Conservation (phyloP, 2,797 vertebrate species). For the Smutsia gigantea region DNA sequence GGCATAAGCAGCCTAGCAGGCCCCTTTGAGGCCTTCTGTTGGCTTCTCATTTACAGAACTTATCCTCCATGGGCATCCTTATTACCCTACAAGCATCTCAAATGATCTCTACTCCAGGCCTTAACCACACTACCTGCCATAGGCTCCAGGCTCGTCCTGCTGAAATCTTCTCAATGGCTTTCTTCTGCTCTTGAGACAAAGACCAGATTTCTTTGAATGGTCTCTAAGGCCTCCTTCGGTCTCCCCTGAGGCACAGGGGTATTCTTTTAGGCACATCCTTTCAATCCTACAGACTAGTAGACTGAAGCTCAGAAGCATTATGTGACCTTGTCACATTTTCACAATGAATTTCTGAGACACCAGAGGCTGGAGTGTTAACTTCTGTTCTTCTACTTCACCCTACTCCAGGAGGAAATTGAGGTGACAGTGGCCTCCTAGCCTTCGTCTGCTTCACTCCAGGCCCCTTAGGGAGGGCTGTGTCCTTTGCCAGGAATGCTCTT, state of each 20-base stretch:
- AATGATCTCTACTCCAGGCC: background rate
- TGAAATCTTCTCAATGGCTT: background rate
- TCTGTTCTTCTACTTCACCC: background rate
- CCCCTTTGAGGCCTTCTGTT: background rate
- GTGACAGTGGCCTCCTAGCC: background rate
- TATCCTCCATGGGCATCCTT: background rate
- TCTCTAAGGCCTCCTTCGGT: background rate
- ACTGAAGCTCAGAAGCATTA: background rate
- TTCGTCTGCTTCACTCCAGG: background rate
- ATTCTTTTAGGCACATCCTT: background rate
- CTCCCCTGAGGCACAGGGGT: background rate
- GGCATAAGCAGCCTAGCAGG: background rate
- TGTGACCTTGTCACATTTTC: background rate
- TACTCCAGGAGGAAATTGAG: background rate
- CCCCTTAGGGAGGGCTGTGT: background rate
- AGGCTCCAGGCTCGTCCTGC: background rate
- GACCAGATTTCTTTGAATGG: background rate
- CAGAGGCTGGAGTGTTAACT: background rate
- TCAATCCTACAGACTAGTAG: background rate
- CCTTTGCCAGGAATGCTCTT: background rate
- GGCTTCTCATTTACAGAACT: background rate
- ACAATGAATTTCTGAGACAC: background rate
- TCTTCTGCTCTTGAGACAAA: background rate
- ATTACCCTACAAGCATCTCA: background rate
- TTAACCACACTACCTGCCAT: background rate